phyloP scores from a whole-genome alignment of 2,888 invertebrate species.

The Acronicta aceris region DNA sequence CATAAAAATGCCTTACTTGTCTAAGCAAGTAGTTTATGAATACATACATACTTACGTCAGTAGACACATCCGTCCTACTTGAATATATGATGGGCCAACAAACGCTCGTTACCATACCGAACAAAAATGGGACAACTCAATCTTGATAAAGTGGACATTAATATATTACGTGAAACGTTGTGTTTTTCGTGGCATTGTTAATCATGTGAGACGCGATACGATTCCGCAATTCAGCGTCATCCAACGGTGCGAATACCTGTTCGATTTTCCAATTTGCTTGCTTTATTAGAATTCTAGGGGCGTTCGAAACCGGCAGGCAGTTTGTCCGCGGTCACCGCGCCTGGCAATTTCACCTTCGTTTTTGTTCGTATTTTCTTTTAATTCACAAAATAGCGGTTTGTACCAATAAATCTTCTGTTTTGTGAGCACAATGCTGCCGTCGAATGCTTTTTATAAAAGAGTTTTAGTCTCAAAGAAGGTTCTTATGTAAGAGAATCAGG shows the following conservation, averaged over 20 bases:
- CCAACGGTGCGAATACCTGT: conserved; percentile 58
- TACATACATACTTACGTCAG: conserved; percentile 46
- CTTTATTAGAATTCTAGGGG: conserved; percentile 70
- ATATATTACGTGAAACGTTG: conserved; percentile 48
- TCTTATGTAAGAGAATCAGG: conserved; percentile 49
- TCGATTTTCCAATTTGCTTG: conserved; percentile 71
- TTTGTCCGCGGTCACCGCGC: conserved; percentile 66
- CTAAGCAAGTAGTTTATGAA: conserved; percentile 48
- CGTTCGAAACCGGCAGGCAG: conserved; percentile 64
- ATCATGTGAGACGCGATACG: conserved; percentile 32
- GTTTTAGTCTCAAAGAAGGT: conserved; percentile 45
- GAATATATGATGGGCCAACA: conserved; percentile 54
- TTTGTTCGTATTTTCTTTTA: conserved; percentile 71
- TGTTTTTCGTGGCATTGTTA: conserved; percentile 41
- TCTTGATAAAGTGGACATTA: conserved; percentile 51
- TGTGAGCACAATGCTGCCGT: conserved; percentile 64
- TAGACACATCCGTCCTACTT: conserved; percentile 53
- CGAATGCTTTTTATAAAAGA: conserved; percentile 67
- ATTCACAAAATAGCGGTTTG: conserved; percentile 66
- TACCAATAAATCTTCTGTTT: conserved; percentile 72
- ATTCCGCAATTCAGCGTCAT: conserved; percentile 40
- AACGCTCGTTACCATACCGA: conserved; percentile 35
- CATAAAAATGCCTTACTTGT: conserved; percentile 43
- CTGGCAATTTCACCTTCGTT: conserved; percentile 64
- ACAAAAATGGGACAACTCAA: conserved; percentile 51